Evolutionary conservation across 2,888 invertebrate species (phyloP), one percentile per base, ranked within the genome.

Genomic region (Gnatocerus cornutus): DNA sequence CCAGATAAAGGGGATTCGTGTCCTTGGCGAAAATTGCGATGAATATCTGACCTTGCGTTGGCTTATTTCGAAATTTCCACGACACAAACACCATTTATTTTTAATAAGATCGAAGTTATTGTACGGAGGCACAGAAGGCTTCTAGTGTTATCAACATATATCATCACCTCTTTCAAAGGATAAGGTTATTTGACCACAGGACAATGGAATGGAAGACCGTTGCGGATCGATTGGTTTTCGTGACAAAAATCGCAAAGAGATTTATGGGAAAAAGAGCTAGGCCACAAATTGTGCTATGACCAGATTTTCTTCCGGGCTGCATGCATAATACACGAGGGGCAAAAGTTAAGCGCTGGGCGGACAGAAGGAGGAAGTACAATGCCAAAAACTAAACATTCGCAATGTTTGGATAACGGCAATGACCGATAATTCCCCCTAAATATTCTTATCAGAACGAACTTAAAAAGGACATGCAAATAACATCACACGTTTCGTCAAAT

Each of bases 11-110:
- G 16, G 37, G 39, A 37, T 39, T 37, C 16, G 16, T 16, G 39
- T 37, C 39, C 55, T 55, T 39, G 55, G 16, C 9, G 55, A 14
- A 55, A 55, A 55, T 55, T 39, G 37, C 55, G 55, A 55, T 39
- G 55, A 13, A 8, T 37, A 55, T 55, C 55, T 13, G 55, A 16
- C 55, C 55, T 55, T 39, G 55, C 14, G 12, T 30, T 10, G 33
- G 33, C 41, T 55, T 33, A 37, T 30, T 50, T 50, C 30, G 29
- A 10, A 27, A 55, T 39, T 55, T 52, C 30, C 30, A 12, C 30
- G 30, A 33, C 12, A 12, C 43, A 37, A 37, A 37, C 43, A 12
- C 43, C 7, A 10, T 43, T 43, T 13, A 33, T 33, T 39, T 55
- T 37, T 55, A 37, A 37, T 33, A 16, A 16, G 46, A 46, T 46